Conservation (phyloP, 2,888 invertebrate species). For the Melinaea menophilus region DNA sequence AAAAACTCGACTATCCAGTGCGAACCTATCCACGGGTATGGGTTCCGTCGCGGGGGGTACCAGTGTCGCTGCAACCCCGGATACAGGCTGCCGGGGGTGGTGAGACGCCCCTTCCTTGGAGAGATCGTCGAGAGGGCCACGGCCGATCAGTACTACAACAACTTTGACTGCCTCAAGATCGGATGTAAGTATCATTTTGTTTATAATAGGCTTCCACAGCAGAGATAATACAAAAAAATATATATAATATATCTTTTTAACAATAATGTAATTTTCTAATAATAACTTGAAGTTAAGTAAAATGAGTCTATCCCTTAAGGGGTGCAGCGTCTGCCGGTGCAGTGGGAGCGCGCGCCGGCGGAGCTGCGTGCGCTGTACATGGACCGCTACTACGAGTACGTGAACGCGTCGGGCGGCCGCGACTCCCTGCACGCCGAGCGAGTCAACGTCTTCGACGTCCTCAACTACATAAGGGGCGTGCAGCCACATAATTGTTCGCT, state of each 20-base stretch:
- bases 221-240: not conserved
- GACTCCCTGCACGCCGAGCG: slow-evolving; percentile 80
- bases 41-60: slow-evolving; percentile 96
- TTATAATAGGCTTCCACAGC: not conserved
- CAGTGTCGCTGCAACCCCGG: slow-evolving; percentile 96
- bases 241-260: not conserved
- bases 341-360: slow-evolving; percentile 86
- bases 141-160: slow-evolving; percentile 93
- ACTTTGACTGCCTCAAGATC: slow-evolving; percentile 93
- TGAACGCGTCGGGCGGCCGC: slow-evolving; percentile 82
- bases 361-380: slow-evolving; percentile 85
- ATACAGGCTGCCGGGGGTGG: slow-evolving; percentile 89
- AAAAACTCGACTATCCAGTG: slow-evolving; percentile 79
- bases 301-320: slow-evolving; percentile 68
- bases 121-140: slow-evolving; percentile 96
- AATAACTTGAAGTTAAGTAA: not conserved
- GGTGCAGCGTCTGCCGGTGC: slow-evolving; percentile 90
- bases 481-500: slow-evolving; percentile 78
- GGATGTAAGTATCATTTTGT: slow-evolving; percentile 83
- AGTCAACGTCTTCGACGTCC: slow-evolving; percentile 85
- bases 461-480: slow-evolving; percentile 87
- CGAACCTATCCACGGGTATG: slow-evolving; percentile 97
- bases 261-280: not conserved
- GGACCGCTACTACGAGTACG: slow-evolving; percentile 86
- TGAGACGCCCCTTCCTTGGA: slow-evolving; percentile 93